Conservation (phyloP, 2,888 invertebrate species). For the Pachydiplax longipennis region DNA sequence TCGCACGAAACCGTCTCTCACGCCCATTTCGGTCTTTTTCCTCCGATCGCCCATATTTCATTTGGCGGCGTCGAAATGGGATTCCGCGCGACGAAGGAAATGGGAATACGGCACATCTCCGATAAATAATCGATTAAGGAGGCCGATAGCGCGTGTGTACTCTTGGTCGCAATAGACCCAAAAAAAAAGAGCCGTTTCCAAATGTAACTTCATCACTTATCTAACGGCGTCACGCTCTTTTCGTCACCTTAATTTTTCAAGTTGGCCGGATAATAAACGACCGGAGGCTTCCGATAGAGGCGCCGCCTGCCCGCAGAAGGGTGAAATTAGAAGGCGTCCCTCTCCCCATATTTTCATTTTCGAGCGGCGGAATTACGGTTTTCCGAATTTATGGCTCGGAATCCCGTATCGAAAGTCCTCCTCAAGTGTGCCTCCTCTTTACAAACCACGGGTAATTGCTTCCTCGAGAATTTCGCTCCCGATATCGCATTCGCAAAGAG, state of each 20-base stretch:
- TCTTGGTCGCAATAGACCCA: background rate
- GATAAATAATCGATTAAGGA: too few relatives aligned
- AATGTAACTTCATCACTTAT: background rate
- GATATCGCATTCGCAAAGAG: too few relatives aligned
- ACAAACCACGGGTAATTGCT: too few relatives aligned
- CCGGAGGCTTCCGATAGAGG: background rate
- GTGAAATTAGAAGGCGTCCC: background rate
- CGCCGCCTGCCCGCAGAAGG: background rate
- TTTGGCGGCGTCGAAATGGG: too few relatives aligned
- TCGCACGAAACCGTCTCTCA: too few relatives aligned
- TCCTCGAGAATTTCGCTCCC: too few relatives aligned
- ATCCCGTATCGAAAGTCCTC: too few relatives aligned
- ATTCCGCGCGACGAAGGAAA: too few relatives aligned
- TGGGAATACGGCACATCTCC: too few relatives aligned
- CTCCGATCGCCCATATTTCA: too few relatives aligned
- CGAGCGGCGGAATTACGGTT: background rate
- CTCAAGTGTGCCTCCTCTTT: background rate
- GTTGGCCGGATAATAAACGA: background rate
- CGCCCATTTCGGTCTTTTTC: too few relatives aligned
- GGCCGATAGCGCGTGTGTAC: background rate
- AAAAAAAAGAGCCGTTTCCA: background rate
- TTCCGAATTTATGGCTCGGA: background rate
- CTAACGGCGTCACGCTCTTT: background rate
- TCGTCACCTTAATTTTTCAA: background rate
- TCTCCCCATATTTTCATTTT: background rate